Evolutionary conservation across 2,888 invertebrate species (phyloP), one percentile per base, ranked within the genome.

Genomic region (Nematopogon swammerdamellus): DNA sequence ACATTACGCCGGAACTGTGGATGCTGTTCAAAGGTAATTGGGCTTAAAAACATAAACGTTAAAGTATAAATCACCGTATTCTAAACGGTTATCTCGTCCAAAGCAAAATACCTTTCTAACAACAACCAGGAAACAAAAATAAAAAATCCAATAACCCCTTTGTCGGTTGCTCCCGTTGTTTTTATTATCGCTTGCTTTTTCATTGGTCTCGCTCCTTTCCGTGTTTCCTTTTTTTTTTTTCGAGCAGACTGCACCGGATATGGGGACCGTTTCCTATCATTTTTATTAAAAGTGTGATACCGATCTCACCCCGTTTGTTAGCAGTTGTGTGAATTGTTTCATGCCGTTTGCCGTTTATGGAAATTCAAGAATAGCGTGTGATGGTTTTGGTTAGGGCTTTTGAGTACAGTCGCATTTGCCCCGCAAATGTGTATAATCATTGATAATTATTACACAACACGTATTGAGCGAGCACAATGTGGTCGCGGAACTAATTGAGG

Each of bases 101-200:
- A 25, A 36, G 36, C 36, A 36, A 36, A 25, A 36, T 36, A 14
- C 36, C 36, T 36, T 25, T 25, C 25, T 14, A 36, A 36, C 36
- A 36, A 36, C 36, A 36, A 36, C 3, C 36, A 36, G 36, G 36
- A 36, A 36, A 36, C 14, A 8, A 70, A 73, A 73, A 72, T 71
- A 73, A 74, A 72, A 69, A 19, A 46, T 63, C 67, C 63, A 61
- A 68, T 70, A 75, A 73, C 75, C 74, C 74, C 70, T 74, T 72
- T 63, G 62, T 62, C 63, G 59, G 59, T 58, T 61, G 63, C 64
- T 65, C 62, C 67, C 67, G 70, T 73, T 73, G 72, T 72, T 72
- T 76, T 72, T 75, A 73, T 74, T 75, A 76, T 74, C 72, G 72
- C 63, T 64, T 61, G 63, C 65, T 68, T 70, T 64, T 71, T 65